A percentile compares a stretch with the other conserved stretches of the same genome.
phyloP scores from a whole-genome alignment of 2,797 vertebrate species.

The Anguilla megastoma region DNA sequence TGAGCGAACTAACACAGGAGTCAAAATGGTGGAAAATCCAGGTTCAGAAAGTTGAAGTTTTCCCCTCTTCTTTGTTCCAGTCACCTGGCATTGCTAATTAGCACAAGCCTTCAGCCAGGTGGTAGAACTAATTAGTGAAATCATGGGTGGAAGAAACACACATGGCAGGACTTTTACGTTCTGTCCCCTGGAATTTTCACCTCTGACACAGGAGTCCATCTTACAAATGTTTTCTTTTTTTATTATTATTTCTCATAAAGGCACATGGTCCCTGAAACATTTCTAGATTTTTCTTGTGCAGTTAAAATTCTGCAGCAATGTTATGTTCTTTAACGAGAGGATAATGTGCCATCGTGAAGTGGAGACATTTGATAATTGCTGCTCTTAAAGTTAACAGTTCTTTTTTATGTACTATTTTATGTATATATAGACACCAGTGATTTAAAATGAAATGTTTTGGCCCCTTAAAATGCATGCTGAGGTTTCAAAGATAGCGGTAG shows the following conservation, averaged over 20 bases:
- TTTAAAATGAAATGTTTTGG: slow-evolving; percentile 35
- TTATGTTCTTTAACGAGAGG: slow-evolving; percentile 2
- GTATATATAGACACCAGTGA: slow-evolving; percentile 44
- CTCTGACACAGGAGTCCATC: not conserved
- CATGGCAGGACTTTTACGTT: too few relatives aligned
- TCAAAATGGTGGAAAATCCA: too few relatives aligned
- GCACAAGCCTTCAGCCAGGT: too few relatives aligned
- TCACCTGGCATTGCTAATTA: too few relatives aligned
- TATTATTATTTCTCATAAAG: not conserved
- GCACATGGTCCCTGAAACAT: not conserved
- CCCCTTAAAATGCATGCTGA: slow-evolving; percentile 28
- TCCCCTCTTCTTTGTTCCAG: too few relatives aligned
- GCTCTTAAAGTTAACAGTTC: slow-evolving; percentile 47
- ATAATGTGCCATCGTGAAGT: slow-evolving; percentile 50
- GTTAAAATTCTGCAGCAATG: not conserved
- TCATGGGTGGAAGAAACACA: too few relatives aligned
- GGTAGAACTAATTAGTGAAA: too few relatives aligned
- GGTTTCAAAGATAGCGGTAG: not conserved
- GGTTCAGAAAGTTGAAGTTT: too few relatives aligned
- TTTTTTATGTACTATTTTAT: slow-evolving; percentile 54
- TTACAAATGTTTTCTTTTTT: not conserved
- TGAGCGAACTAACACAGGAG: not conserved
- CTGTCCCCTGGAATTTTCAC: too few relatives aligned
- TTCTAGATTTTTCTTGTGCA: not conserved
- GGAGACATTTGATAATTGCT: slow-evolving; percentile 52